Conservation (phyloP, 2,888 invertebrate genomes). For the Limnephilus rhombicus region DNA sequence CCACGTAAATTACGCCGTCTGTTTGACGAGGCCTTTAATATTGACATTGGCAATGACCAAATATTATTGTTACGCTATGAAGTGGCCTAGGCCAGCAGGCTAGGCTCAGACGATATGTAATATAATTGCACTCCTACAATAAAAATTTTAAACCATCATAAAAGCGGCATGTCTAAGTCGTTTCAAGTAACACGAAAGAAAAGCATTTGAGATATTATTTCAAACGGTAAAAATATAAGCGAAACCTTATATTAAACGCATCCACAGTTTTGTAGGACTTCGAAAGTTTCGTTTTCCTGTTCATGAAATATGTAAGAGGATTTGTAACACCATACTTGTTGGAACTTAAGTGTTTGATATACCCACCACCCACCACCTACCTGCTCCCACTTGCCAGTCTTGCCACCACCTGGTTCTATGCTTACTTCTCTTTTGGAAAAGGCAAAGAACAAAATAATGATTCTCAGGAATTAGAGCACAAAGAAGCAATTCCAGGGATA, state of each 20-base stretch:
- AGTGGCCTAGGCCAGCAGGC: background rate
- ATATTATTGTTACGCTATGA: too few species aligned
- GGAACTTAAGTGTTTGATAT: slow-evolving; percentile 17
- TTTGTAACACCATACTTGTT: slow-evolving; percentile 45
- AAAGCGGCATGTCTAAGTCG: background rate
- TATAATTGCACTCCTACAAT: too few species aligned
- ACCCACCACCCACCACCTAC: background rate
- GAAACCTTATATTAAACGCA: slow-evolving; percentile 33
- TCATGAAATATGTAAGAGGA: slow-evolving; percentile 30
- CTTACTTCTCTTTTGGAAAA: background rate
- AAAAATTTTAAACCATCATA: background rate
- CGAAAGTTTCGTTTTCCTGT: slow-evolving; percentile 35
- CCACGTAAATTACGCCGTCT: too few species aligned
- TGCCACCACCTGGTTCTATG: background rate
- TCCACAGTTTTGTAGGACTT: slow-evolving; percentile 46
- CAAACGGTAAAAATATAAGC: background rate
- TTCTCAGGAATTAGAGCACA: background rate
- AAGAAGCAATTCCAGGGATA: background rate
- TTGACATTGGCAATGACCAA: too few species aligned
- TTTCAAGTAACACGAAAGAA: background rate
- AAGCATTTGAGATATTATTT: background rate
- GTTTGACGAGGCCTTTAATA: too few species aligned
- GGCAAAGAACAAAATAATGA: background rate
- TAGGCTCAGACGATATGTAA: too few species aligned
- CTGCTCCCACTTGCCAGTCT: background rate